phyloP scores from a whole-genome alignment of 2,113 vertebrate species.

The Seriola dumerili region DNA sequence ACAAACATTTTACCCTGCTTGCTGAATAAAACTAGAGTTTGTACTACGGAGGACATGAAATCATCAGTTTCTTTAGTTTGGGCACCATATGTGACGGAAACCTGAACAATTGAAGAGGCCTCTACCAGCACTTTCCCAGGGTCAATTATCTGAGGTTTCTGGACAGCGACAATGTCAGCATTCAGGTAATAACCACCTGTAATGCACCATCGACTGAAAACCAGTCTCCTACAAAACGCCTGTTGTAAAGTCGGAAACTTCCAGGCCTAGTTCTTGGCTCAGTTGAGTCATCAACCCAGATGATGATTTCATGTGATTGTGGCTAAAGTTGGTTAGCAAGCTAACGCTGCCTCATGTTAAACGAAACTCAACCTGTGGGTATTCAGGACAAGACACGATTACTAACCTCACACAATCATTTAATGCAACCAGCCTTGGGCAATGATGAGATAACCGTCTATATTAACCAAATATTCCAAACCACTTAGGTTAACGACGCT shows the following conservation, averaged over 20 bases:
- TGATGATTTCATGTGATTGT: conserved; percentile 62
- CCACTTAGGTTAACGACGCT: not conserved
- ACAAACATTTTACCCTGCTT: not conserved
- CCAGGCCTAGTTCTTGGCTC: conserved; percentile 55
- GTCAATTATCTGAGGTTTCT: conserved; percentile 54
- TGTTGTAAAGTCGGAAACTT: conserved; percentile 43
- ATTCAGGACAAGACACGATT: not conserved
- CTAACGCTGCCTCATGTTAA: conserved; percentile 61
- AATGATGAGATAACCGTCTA: not conserved
- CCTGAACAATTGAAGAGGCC: conserved; percentile 59
- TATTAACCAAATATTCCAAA: not conserved
- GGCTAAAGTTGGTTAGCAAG: conserved; percentile 71
- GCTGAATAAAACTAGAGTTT: not conserved
- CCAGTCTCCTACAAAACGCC: not conserved
- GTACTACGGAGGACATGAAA: not conserved
- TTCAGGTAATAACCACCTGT: conserved; percentile 20
- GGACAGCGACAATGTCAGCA: conserved; percentile 31
- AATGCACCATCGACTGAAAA: not conserved
- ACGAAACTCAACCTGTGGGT: not conserved
- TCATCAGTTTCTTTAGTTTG: conserved; percentile 34
- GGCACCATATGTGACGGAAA: conserved; percentile 72
- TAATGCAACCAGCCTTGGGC: not conserved
- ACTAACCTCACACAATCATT: not conserved
- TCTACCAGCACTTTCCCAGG: conserved; percentile 65
- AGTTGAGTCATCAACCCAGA: conserved; percentile 75